phyloP scores from a whole-genome alignment of 2,888 invertebrate species.

The Serrognathus titanus region DNA sequence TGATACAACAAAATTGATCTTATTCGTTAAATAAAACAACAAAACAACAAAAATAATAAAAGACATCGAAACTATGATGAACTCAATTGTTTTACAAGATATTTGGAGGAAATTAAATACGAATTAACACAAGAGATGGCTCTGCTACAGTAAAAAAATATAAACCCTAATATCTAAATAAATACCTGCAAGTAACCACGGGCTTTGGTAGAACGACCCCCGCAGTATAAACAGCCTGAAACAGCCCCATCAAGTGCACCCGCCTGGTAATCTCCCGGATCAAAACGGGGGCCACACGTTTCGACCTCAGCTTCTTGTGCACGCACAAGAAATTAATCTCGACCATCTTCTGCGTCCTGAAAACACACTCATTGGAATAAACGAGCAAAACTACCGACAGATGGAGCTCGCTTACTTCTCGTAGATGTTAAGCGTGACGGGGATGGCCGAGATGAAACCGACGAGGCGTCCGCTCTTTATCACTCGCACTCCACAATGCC shows the following conservation, averaged over 20 bases:
- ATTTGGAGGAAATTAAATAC: too few relatives aligned
- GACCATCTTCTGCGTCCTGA: slow-evolving; percentile 81
- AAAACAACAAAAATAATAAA: too few relatives aligned
- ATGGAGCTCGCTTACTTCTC: slow-evolving; percentile 57
- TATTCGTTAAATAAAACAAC: too few relatives aligned
- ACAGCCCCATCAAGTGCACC: slow-evolving; percentile 90
- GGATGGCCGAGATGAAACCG: slow-evolving; percentile 98
- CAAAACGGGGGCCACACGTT: slow-evolving; percentile 95
- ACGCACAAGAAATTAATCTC: slow-evolving; percentile 99
- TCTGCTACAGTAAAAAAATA: too few relatives aligned
- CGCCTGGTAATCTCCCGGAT: slow-evolving; percentile 97
- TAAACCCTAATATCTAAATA: too few relatives aligned
- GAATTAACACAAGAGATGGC: too few relatives aligned
- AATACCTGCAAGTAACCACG: slow-evolving; percentile 82
- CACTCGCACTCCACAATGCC: slow-evolving; percentile 98
- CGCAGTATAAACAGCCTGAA: slow-evolving; percentile 99
- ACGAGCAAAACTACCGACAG: neutral
- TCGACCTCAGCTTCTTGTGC: slow-evolving; percentile 95
- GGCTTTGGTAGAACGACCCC: slow-evolving; percentile 98
- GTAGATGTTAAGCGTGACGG: slow-evolving; percentile 88
- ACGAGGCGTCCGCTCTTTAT: slow-evolving; percentile 89
- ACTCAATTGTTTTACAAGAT: too few relatives aligned
- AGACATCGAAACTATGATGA: too few relatives aligned
- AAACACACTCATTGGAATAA: slow-evolving; percentile 26
- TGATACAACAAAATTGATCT: too few relatives aligned